Evolutionary conservation across 1,140 invertebrate genomes (phyloP).

Genomic region (Oppia nitens): DNA sequence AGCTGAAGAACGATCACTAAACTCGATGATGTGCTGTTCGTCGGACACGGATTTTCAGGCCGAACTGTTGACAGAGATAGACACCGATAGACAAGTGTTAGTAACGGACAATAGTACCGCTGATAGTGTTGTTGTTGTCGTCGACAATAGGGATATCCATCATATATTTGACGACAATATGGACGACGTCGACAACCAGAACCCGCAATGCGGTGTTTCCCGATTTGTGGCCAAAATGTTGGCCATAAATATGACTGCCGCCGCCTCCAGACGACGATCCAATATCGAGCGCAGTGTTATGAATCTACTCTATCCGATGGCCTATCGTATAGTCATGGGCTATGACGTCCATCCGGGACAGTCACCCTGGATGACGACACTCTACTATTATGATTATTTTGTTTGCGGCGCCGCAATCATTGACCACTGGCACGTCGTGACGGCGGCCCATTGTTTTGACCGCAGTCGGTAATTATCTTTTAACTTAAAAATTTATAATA

Average conservation of each 20-base stretch:
- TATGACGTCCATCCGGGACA: background rate
- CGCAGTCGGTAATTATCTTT: background rate
- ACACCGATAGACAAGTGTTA: background rate
- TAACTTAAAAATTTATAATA: background rate
- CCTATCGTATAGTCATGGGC: constrained; percentile 2
- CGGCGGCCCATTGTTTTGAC: constrained; percentile 37
- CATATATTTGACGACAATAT: background rate
- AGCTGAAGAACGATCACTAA: background rate
- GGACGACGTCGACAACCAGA: background rate
- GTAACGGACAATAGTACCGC: background rate
- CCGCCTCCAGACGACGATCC: background rate
- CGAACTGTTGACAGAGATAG: background rate
- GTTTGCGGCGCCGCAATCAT: constrained; percentile 72
- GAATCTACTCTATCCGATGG: background rate
- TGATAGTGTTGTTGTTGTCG: background rate
- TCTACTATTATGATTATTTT: constrained; percentile 27
- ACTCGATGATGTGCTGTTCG: background rate
- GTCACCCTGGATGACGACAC: constrained; percentile 3
- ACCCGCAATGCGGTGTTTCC: background rate
- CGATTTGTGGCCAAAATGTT: background rate
- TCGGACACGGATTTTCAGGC: background rate
- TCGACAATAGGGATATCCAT: background rate
- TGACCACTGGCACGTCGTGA: constrained; percentile 68
- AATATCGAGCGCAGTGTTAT: background rate
- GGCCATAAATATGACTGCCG: background rate